Base-by-base conservation (phyloP, 2,797 vertebrate genomes). In the Lerista edwardsae region DNA sequence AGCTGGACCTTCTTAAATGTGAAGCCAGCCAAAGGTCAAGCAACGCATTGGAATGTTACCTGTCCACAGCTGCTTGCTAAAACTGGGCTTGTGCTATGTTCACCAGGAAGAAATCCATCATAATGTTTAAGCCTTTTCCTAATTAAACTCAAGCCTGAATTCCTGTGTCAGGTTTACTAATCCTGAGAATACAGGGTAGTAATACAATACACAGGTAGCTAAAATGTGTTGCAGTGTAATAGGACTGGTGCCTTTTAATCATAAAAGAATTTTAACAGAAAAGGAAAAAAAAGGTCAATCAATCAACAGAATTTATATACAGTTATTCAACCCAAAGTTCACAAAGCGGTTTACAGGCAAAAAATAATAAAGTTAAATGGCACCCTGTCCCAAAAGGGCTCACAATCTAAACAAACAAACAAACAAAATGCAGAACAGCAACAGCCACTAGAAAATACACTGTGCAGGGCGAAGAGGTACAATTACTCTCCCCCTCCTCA, bases 41-140 rank as follows among this genome's bases (percentile, higher is more conserved):
- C 69, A 88, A 86, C 84, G 0, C 68, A 61, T n/a, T 84, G 90
- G 91, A 86, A 85, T 75, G 84, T 59, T 87, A 86, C 86, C 87
- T 90, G 85, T 69, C 57, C 80, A 14, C 87, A 89, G 84, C 86
- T 91, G 81, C 83, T 61, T 14, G 51, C 39, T 84, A 15, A 39
- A 87, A 1, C 27, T 6, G 1, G 3, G 51, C 0, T 2, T 62
- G 25, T 62, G 14, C 57, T 62, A 14, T 39, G 83, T 47, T 76
- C 29, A 6, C 31, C 31, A 62, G 69, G 61, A 73, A 59, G 27
- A 76, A 31, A 73, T 34, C 67, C 19, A 23, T 73, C 65, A 36
- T 31, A 55, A 82, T 65, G 51, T 51, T n/a, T 73, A 83, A 47
- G 25, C 74, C 39, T 6, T 21, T 85, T 68, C 65, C 11, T 71